A percentile compares a stretch with the other conserved stretches of the same genome.
These are phyloP conservation scores for Apamea epomidion DNA, from an alignment of 2,888 invertebrate genomes.

Conservation along the genomic window DNA sequence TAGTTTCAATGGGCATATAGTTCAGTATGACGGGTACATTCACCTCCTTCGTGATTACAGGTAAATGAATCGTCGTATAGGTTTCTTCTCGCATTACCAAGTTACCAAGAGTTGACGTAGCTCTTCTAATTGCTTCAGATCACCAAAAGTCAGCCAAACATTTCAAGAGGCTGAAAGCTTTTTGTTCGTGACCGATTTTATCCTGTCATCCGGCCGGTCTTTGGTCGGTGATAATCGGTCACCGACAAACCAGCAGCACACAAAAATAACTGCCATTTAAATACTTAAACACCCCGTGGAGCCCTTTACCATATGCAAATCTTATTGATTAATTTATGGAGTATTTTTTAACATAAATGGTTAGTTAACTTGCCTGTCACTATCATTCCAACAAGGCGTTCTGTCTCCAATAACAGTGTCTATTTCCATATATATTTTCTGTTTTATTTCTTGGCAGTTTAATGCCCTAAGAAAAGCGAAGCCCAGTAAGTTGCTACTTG, in stretches of 20 bases:
- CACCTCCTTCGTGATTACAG: too few relatives aligned
- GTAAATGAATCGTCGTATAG: not conserved
- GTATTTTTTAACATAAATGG: not conserved
- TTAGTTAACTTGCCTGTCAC: slow-evolving; percentile 72
- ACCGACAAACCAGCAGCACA: not conserved
- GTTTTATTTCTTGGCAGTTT: slow-evolving; percentile 90
- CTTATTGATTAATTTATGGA: not conserved
- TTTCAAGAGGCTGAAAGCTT: not conserved
- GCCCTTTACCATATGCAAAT: not conserved
- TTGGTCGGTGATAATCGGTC: not conserved
- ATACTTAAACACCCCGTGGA: not conserved
- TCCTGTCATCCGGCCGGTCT: not conserved
- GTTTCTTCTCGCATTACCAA: too few relatives aligned
- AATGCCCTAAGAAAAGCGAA: slow-evolving; percentile 91
- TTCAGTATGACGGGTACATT: not conserved
- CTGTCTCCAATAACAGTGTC: slow-evolving; percentile 87
- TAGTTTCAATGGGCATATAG: not conserved
- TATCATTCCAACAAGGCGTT: slow-evolving; percentile 81
- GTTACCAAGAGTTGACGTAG: not conserved
- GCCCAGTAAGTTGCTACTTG: slow-evolving; percentile 92
- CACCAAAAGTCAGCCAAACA: not conserved
- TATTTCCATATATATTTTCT: slow-evolving; percentile 91
- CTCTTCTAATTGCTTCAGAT: not conserved
- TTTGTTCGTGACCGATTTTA: not conserved
- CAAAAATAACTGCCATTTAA: not conserved